Evolutionary conservation across 35 echinoderm and acorn worm species (phyloP).

Genomic region (Apostichopus parvimensis): DNA sequence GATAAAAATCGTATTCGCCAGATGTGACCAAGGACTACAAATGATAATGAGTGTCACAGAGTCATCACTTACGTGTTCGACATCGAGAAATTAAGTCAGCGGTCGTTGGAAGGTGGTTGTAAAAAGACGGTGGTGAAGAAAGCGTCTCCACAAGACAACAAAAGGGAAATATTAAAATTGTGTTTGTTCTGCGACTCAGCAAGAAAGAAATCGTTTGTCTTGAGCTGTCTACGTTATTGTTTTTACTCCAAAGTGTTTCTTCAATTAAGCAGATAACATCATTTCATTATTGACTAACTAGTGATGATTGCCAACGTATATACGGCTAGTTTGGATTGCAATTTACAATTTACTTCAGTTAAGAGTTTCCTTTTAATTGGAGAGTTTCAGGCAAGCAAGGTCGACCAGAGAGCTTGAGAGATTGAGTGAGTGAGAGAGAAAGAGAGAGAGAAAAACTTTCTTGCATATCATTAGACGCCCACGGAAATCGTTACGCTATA

Average conservation of each 20-base stretch:
- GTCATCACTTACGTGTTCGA: not conserved
- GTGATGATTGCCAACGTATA: not conserved
- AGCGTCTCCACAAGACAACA: not conserved
- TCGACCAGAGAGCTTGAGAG: not conserved
- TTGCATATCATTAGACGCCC: conserved; percentile 23
- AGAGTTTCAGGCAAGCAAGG: not conserved
- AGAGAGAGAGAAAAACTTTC: not conserved
- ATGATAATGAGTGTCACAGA: not conserved
- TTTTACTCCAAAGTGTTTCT: not conserved
- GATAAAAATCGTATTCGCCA: not conserved
- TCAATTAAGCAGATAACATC: conserved; percentile 3
- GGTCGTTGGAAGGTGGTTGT: not conserved
- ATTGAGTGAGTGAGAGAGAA: not conserved
- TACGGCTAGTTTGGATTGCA: not conserved
- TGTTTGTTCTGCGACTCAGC: no score
- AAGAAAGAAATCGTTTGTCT: no score
- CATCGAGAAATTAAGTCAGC: not conserved
- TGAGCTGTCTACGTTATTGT: not conserved
- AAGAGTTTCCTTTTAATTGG: not conserved
- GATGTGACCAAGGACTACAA: conserved; percentile 12
- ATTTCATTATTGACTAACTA: not conserved
- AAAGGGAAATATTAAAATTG: no score
- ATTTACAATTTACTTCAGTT: not conserved
- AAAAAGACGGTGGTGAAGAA: not conserved
- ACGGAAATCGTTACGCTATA: not conserved